Percentiles rank a stretch among this genome's conserved stretches.
These are phyloP conservation scores for Trematomus bernacchii DNA, from an alignment of 2,797 vertebrate genomes.

Conservation along the genomic window DNA sequence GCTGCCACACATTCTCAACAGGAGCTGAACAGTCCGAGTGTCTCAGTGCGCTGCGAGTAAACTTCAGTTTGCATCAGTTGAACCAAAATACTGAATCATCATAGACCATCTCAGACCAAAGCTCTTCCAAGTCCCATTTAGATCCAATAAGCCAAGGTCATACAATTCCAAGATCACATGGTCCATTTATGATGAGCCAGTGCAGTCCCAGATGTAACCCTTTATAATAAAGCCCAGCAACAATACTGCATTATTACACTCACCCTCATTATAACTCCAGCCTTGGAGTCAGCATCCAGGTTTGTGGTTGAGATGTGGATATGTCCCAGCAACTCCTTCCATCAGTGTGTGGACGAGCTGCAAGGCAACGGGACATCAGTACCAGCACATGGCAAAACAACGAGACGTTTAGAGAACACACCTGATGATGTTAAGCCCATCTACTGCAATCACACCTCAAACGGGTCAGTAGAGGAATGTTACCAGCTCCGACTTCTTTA, in stretches of 20 bases:
- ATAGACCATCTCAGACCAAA: constrained; percentile 64
- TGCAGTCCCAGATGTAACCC: too few relatives aligned
- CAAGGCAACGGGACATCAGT: not conserved
- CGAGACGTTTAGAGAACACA: too few relatives aligned
- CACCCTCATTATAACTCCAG: not conserved
- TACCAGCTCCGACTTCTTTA: too few relatives aligned
- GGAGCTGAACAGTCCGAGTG: constrained; percentile 26
- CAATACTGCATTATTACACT: not conserved
- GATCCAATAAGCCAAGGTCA: not conserved
- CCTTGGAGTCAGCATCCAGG: too few relatives aligned
- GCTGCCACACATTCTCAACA: not conserved
- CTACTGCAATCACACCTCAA: constrained; percentile 9
- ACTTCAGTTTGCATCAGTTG: constrained; percentile 82
- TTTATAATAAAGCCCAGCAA: too few relatives aligned
- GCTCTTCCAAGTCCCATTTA: not conserved
- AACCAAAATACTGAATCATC: constrained; percentile 84
- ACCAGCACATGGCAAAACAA: not conserved
- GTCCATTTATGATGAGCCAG: too few relatives aligned
- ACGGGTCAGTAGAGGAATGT: too few relatives aligned
- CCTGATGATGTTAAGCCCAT: not conserved
- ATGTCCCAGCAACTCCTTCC: rapidly evolving
- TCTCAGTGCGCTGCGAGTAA: constrained; percentile 88
- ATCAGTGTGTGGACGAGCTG: not conserved
- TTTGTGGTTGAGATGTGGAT: not conserved
- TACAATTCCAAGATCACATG: not conserved